A percentile compares a stretch with the other conserved stretches of the same genome.
Conservation (phyloP, 2,797 vertebrate species). For the Alfaro cultratus region DNA sequence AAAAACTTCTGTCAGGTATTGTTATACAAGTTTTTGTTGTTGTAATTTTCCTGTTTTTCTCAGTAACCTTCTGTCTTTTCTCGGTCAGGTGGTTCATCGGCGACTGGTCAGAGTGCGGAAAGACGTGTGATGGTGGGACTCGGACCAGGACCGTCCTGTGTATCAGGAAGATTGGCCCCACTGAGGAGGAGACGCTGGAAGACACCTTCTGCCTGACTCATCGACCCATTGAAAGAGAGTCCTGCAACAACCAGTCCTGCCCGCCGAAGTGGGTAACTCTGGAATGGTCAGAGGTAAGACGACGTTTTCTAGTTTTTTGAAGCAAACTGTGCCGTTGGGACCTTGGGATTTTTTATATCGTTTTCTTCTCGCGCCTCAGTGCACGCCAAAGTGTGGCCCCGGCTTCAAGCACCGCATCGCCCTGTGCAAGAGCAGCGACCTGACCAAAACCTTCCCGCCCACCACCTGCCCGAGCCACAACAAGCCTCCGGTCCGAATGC, state of each 20-base stretch:
- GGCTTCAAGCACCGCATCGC: slow-evolving; percentile 98
- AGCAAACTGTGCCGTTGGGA: not conserved
- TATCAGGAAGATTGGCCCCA: slow-evolving; percentile 90
- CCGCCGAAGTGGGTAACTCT: slow-evolving; percentile 96
- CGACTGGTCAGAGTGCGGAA: slow-evolving; percentile 96
- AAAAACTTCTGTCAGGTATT: not conserved
- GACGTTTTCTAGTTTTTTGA: not conserved
- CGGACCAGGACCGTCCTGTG: slow-evolving; percentile 92
- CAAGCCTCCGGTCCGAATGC: slow-evolving; percentile 92
- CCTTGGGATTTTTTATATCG: not conserved
- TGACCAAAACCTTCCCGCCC: slow-evolving; percentile 91
- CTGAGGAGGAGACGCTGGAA: slow-evolving; percentile 94
- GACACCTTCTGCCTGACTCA: slow-evolving; percentile 92
- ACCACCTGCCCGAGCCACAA: slow-evolving; percentile 88
- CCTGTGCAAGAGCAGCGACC: slow-evolving; percentile 96
- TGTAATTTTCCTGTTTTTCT: not conserved
- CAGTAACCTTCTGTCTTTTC: slow-evolving; percentile 2
- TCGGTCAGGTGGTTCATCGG: slow-evolving; percentile 94
- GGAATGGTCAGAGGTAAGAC: slow-evolving; percentile 97
- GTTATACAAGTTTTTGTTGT: not conserved
- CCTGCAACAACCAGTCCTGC: slow-evolving; percentile 97
- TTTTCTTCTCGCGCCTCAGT: slow-evolving; percentile 75
- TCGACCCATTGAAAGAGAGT: slow-evolving; percentile 90
- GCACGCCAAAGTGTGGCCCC: slow-evolving; percentile 95
- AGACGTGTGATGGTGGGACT: slow-evolving; percentile 93